phyloP scores from a whole-genome alignment of 2,113 vertebrate genomes.

The Mungos mungo region DNA sequence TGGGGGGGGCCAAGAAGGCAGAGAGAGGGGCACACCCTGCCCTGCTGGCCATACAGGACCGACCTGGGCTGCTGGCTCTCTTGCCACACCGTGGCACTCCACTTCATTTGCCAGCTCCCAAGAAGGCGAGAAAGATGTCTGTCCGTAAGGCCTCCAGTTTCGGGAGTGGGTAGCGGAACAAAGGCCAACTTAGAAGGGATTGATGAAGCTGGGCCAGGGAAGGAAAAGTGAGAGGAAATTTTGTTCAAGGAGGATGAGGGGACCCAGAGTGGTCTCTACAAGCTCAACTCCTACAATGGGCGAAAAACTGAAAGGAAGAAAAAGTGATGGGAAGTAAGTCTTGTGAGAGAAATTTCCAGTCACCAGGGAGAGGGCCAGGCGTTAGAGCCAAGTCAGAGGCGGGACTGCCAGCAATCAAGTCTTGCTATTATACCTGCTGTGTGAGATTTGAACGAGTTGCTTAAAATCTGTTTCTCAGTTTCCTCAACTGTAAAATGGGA shows the following conservation, averaged over 20 bases:
- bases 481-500: conserved; percentile 34
- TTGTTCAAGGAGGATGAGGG: not conserved
- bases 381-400: not conserved
- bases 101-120: not conserved
- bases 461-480: not conserved
- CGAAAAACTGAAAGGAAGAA: not conserved
- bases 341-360: not conserved
- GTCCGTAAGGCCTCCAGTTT: not conserved
- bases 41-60: not conserved
- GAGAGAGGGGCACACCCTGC: not conserved
- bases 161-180: not conserved
- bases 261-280: not conserved
- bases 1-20: not conserved
- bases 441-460: not conserved
- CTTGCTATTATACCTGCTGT: not conserved
- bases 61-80: not conserved
- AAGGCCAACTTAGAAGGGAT: not conserved
- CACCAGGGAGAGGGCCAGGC: not conserved
- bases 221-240: not conserved
- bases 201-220: not conserved
- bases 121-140: not conserved
- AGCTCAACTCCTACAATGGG: not conserved
- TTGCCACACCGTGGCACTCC: not conserved
- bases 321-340: not conserved
- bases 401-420: not conserved